A percentile compares a stretch with the other conserved stretches of the same genome.
These are phyloP conservation scores for Hypena proboscidalis DNA, from an alignment of 2,888 invertebrate genomes.

Conservation along the genomic window DNA sequence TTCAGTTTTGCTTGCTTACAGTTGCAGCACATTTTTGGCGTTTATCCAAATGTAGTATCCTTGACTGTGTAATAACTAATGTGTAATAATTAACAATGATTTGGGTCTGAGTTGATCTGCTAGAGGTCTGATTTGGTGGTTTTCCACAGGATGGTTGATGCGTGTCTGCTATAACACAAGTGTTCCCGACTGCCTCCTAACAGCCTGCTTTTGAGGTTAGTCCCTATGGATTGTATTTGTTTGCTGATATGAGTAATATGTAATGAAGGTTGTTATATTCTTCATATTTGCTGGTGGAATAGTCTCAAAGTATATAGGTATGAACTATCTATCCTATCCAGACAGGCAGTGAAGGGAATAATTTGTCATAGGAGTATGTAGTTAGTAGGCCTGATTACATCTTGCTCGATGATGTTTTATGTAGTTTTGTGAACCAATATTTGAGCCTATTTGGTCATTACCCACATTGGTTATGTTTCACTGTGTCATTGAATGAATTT, in stretches of 20 bases:
- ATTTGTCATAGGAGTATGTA: too few relatives aligned
- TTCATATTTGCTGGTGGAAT: too few relatives aligned
- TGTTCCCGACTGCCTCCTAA: constrained; percentile 80
- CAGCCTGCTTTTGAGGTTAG: constrained; percentile 84
- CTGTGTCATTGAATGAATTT: constrained; percentile 11
- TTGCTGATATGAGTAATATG: too few relatives aligned
- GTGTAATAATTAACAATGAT: constrained; percentile 55
- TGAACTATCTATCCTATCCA: too few relatives aligned
- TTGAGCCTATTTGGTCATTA: constrained; percentile 28
- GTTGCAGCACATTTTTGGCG: constrained; percentile 76
- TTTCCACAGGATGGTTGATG: constrained; percentile 81
- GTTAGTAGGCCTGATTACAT: neutral
- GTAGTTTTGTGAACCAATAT: constrained; percentile 32
- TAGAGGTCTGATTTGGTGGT: constrained; percentile 68
- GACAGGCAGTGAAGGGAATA: too few relatives aligned
- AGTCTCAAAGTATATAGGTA: too few relatives aligned
- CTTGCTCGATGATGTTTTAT: too few relatives aligned
- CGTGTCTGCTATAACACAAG: constrained; percentile 74
- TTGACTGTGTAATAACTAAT: constrained; percentile 71
- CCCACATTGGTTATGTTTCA: constrained; percentile 21
- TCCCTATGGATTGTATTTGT: constrained; percentile 49
- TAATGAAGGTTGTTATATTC: too few relatives aligned
- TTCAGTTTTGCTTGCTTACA: constrained; percentile 70
- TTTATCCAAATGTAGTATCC: constrained; percentile 74
- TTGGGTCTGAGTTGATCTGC: constrained; percentile 40